Percentiles rank a stretch among this genome's conserved stretches.
phyloP scores from a whole-genome alignment of 1,140 invertebrate genomes.

The Meloidogyne chitwoodi region DNA sequence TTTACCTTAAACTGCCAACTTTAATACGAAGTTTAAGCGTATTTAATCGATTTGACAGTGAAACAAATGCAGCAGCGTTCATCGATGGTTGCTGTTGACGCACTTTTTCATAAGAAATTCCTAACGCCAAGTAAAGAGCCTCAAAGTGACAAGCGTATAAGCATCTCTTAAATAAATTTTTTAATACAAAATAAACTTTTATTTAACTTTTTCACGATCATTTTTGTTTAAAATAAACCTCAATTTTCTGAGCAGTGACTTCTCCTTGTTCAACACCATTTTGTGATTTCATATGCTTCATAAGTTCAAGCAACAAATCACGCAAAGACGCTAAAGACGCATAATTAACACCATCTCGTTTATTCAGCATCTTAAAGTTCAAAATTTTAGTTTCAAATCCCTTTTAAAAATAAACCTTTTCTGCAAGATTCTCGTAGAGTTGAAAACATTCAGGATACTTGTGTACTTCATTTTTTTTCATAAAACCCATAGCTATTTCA shows the following conservation, averaged over 20 bases:
- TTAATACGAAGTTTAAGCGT: not conserved
- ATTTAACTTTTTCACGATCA: too few species aligned
- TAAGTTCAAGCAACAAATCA: conserved; percentile 66
- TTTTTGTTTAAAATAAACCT: conserved; percentile 61
- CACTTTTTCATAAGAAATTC: not conserved
- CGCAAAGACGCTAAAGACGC: conserved; percentile 69
- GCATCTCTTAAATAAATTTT: not conserved
- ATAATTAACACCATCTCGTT: not conserved
- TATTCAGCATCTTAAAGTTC: conserved; percentile 53
- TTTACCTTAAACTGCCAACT: not conserved
- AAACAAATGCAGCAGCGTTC: too few species aligned
- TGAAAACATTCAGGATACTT: conserved; percentile 79
- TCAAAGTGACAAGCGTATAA: conserved; percentile 65
- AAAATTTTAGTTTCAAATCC: conserved; percentile 69
- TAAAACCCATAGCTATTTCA: too few species aligned
- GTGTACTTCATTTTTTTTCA: too few species aligned
- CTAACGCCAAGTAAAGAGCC: conserved; percentile 68
- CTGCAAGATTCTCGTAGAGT: conserved; percentile 74
- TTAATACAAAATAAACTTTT: conserved; percentile 62
- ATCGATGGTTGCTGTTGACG: conserved; percentile 15
- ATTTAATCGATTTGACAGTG: not conserved
- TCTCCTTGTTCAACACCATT: conserved; percentile 52
- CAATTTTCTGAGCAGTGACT: not conserved
- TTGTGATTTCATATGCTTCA: conserved; percentile 2
- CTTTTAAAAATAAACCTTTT: conserved; percentile 65